Base-by-base conservation (phyloP, 2,113 vertebrate genomes). In the Circaetus cinerascens region DNA sequence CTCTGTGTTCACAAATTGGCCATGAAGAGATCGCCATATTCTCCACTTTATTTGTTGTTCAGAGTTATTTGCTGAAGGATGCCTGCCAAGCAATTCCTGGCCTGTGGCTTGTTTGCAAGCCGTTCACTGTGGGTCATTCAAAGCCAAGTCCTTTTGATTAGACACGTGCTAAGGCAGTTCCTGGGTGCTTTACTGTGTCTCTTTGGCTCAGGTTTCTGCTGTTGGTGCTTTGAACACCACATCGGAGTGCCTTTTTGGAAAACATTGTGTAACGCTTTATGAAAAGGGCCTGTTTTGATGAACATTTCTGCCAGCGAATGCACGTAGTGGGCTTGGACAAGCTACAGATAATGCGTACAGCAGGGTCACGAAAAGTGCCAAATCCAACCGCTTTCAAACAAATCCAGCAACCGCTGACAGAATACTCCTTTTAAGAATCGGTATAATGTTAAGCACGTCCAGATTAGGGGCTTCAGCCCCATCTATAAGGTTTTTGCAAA, bases 1-100 rank as follows among this genome's bases (percentile, higher is more conserved):
- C 84, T 96, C 93, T 97, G 89, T 91, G 89, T 91, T 97, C 95
- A 88, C 95, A 97, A 96, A 96, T 96, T 96, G 96, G 97, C 97
- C 67, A 34, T 97, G 97, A 97, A 97, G 97, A 96, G 93, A 96
- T 96, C 93, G 82, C 84, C 89, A 82, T 96, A 95, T 96, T 95
- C 89, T 95, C 91, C 1, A 21, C 80, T 96, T 93, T 97, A 97
- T 95, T 97, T 97, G 93, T 94, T 95, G 94, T 97, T 96, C 71
- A 19, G 91, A 94, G 91, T 93, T 96, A 94, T 94, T 97, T 96
- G 93, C 91, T 74, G 93, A 94, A 96, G 94, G 93, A 95, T 94
- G 77, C 36, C 84, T 96, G 97, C 96, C 96, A 97, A 96, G 97
- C 93, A 82, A 94, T 96, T 96, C 95, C 97, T 96, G 96, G 95